Conservation (phyloP, 2,888 invertebrate genomes). For the Stratiomys singularior region DNA sequence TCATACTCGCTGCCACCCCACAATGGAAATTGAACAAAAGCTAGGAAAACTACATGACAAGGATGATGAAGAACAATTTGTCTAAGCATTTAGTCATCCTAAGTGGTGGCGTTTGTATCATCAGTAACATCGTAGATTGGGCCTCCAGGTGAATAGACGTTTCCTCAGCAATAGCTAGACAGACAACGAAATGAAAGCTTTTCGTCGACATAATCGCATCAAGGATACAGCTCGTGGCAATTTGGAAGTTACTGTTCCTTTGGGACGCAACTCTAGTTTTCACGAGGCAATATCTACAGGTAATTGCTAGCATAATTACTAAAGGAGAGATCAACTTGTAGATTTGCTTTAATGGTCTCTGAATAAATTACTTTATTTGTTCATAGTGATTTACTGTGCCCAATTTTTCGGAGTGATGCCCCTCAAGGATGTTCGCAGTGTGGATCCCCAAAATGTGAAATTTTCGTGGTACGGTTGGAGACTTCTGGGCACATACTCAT, state of each 20-base stretch:
- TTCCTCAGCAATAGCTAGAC: background rate
- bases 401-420: conserved; percentile 70
- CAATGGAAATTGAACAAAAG: background rate
- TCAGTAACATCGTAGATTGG: conserved; percentile 3
- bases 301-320: conserved; percentile 13
- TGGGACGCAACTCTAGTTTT: conserved; percentile 17
- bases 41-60: background rate
- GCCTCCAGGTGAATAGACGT: background rate
- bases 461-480: conserved; percentile 58
- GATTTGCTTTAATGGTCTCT: background rate
- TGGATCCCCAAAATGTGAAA: conserved; percentile 60
- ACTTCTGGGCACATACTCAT: conserved; percentile 55
- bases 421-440: conserved; percentile 64
- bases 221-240: background rate
- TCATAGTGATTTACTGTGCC: conserved; percentile 66
- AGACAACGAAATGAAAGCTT: conserved; percentile 4
- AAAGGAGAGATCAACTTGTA: background rate
- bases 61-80: background rate
- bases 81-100: conserved; percentile 11
- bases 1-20: background rate
- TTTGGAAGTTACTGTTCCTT: background rate
- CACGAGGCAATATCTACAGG: conserved; percentile 44
- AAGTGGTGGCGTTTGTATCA: background rate
- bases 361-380: conserved; percentile 9
- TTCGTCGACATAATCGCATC: conserved; percentile 12